Base-by-base conservation (phyloP, 2,113 vertebrate genomes). In the Phocoena phocoena region DNA sequence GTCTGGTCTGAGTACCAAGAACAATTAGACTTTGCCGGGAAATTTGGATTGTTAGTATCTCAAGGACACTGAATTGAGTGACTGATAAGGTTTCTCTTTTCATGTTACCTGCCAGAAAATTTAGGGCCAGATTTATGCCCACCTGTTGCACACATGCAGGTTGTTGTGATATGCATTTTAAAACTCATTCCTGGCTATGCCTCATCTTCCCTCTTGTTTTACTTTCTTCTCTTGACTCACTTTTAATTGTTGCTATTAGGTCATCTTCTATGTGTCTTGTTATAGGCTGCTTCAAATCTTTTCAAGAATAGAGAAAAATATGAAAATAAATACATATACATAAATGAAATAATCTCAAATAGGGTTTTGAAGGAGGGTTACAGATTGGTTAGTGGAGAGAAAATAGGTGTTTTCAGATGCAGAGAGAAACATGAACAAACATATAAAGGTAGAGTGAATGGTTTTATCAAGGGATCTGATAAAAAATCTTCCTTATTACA, bases 191-290 rank as follows among this genome's bases (percentile, higher is more conserved):
- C 26, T 97, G 65, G 65, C n/a, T 89, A 28, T 60, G n/a, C 58
- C 62, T 96, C 58, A 79, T 80, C 28, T 90, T 25, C 26, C 28
- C 31, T 62, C 47, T 67, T 85, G 44, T 91, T 97, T 83, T 67
- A 36, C 84, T 94, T 92, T 92, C 53, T 94, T 73, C 58, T 71
- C 79, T 89, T 96, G 73, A 31, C 65, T 85, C 12, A 84, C 63
- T 97, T 97, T 89, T 89, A 97, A 76, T 58, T 70, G 68, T 79
- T 67, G 41, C 62, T 82, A 38, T 86, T 87, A 38, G 25, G 70
- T 88, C 68, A 53, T 81, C 44, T 90, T 76, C 53, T 44, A 2
- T 50, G n/a, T 95, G 47, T 86, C 47, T 23, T 96, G 28, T 73
- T 85, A 67, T 26, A 71, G 71, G 44, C 31, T 31, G 38, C 25